Percentiles rank a stretch among this genome's conserved stretches.
These are phyloP conservation scores for Galaxias olidus DNA, from an alignment of 2,797 vertebrate genomes.

Conservation along the genomic window DNA sequence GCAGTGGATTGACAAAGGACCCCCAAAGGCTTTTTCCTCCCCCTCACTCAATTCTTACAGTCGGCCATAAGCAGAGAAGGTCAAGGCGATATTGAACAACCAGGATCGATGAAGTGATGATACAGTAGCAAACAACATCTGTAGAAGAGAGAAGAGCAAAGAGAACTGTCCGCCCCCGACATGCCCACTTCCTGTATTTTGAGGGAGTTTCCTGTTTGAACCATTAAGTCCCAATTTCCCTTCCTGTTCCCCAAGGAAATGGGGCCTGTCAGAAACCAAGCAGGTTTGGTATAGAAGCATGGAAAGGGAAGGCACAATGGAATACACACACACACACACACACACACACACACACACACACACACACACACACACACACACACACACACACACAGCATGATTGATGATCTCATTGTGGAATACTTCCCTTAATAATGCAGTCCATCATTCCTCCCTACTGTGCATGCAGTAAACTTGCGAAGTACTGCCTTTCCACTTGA, in stretches of 20 bases:
- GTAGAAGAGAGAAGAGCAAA: background rate
- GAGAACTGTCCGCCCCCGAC: slow-evolving; percentile 2
- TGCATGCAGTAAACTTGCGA: slow-evolving; percentile 43
- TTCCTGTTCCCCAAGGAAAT: slow-evolving; percentile 23
- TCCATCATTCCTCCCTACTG: slow-evolving; percentile 15
- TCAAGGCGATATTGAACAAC: too few relatives aligned
- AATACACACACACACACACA: slow-evolving; percentile 23
- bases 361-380: slow-evolving; percentile 2
- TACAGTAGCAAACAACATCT: background rate
- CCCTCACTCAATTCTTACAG: too few relatives aligned
- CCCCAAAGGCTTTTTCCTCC: too few relatives aligned
- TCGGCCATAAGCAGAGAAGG: too few relatives aligned
- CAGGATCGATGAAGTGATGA: background rate
- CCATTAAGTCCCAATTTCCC: too few relatives aligned
- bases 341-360: slow-evolving; percentile 4
- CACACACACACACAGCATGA: slow-evolving; percentile 24
- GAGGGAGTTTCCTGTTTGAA: slow-evolving; percentile 18
- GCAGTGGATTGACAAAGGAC: too few relatives aligned
- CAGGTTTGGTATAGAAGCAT: too few relatives aligned
- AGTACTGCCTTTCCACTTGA: slow-evolving; percentile 32
- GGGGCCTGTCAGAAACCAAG: too few relatives aligned
- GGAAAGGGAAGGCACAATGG: slow-evolving; percentile 43
- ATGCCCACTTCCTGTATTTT: slow-evolving; percentile 1
- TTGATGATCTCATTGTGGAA: slow-evolving; percentile 34
- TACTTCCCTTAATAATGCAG: slow-evolving; percentile 51